Percentiles rank a stretch among this genome's conserved stretches.
Conservation (phyloP, 2,888 invertebrate species). For the Slavum lentiscoides region DNA sequence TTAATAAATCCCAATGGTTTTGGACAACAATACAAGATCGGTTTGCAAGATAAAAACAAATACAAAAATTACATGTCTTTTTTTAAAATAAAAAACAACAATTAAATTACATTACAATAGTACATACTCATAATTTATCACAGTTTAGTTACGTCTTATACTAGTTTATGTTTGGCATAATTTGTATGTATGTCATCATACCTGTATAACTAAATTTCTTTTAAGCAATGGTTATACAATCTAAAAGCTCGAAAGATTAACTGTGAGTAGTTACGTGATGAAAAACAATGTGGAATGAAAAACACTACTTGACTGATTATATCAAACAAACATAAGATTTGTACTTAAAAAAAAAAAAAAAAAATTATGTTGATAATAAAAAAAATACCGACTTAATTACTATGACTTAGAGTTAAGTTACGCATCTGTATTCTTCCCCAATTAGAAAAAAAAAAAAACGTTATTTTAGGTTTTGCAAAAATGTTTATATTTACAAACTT, state of each 20-base stretch:
- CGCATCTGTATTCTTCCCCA: constrained; percentile 18
- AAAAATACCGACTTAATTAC: constrained; percentile 29
- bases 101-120: constrained; percentile 48
- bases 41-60: constrained; percentile 37
- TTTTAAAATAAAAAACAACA: constrained; percentile 40
- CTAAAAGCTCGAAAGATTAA: constrained; percentile 46
- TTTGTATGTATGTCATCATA: constrained; percentile 51
- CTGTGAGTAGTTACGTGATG: constrained; percentile 44
- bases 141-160: constrained; percentile 53
- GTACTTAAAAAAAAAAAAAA: constrained; percentile 40
- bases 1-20: constrained; percentile 4
- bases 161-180: constrained; percentile 52
- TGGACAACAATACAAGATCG: constrained; percentile 3
- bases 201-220: constrained; percentile 49
- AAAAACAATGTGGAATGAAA: constrained; percentile 51
- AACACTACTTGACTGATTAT: constrained; percentile 32
- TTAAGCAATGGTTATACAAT: constrained; percentile 44
- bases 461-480: constrained; percentile 17
- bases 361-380: constrained; percentile 6
- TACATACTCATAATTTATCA: constrained; percentile 51
- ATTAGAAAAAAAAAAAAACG: not conserved
- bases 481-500: constrained; percentile 13
- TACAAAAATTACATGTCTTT: constrained; percentile 35
- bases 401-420: constrained; percentile 50
- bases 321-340: constrained; percentile 33